Percentiles rank a stretch among this genome's conserved stretches.
phyloP scores from a whole-genome alignment of 2,797 vertebrate species.

The Amblyraja radiata region DNA sequence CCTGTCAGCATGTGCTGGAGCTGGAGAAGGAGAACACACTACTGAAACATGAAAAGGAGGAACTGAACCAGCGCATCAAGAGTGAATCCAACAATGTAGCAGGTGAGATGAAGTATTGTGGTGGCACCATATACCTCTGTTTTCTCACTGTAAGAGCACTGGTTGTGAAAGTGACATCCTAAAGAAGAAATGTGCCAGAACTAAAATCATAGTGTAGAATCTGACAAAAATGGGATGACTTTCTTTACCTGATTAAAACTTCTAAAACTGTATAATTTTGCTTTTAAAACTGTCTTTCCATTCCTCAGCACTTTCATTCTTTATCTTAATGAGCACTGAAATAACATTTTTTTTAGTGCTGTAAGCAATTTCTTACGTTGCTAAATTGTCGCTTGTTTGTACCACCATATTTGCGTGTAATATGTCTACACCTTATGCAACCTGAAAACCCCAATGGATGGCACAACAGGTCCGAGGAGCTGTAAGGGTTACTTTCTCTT shows the following conservation, averaged over 20 bases:
- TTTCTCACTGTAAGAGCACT: background rate
- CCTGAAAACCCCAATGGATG: background rate
- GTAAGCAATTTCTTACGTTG: background rate
- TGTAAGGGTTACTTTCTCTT: background rate
- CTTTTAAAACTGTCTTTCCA: background rate
- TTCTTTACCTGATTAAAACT: background rate
- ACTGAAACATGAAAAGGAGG: conserved; percentile 83
- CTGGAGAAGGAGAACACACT: conserved; percentile 75
- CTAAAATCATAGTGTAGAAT: background rate
- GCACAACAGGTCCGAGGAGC: background rate
- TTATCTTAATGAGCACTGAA: background rate
- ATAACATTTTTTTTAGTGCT: background rate
- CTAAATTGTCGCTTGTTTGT: background rate
- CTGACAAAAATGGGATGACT: background rate
- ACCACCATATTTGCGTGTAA: background rate
- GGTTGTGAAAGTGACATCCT: background rate
- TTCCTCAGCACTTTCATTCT: background rate
- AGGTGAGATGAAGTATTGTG: conserved; percentile 56
- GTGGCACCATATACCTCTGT: background rate
- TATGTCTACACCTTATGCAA: background rate
- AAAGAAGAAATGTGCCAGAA: background rate
- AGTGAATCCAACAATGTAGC: conserved; percentile 49
- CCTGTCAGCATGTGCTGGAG: conserved; percentile 68
- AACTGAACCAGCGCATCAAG: conserved; percentile 71
- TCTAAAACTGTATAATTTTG: background rate